Evolutionary conservation across 2,113 vertebrate species (phyloP), one percentile per base, ranked within the genome.

Genomic region (Athene noctua): DNA sequence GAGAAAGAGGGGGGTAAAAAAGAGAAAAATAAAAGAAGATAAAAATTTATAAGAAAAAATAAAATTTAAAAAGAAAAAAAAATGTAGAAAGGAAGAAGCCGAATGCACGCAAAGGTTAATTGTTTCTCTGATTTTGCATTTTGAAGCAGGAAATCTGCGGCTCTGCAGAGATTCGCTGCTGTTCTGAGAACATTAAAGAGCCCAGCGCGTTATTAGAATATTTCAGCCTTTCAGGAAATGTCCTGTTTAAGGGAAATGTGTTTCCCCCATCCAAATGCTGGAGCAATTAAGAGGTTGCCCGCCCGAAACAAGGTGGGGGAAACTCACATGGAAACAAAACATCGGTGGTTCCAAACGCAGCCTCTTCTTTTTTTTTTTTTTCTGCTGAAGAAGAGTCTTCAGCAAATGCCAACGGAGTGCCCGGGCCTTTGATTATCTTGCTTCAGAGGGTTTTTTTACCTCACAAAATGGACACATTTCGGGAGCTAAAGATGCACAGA

Each of bases 151-250:
- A 96, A 96, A 92, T 40, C 65, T 72, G 63, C 25, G 30, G 83
- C 93, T 94, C 86, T 87, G 66, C 86, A 81, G 51, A 95, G 51
- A 63, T 89, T 92, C 49, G 16, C 70, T 85, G 75, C 67, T 95
- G 81, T 77, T 91, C 81, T 73, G 75, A 71, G 78, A 59, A 73
- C 68, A 81, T 91, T 72, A 81, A 93, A 90, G 79, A 90, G 74
- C 77, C 62, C 73, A 23, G 72, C 1, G 13, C 49, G 22, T 89
- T 96, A 95, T 91, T 90, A 86, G 80, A 91, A 90, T 94, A 79
- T 87, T 96, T 80, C 94, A 94, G 58, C 79, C 87, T 38, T 86
- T 90, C 96, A 92, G 97, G 94, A 97, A 97, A 96, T 91, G 96
- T 96, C 84, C 93, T 73, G 83, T 95, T 94, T 67, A 67, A 91